Evolutionary conservation across 2,113 vertebrate species (phyloP).

Genomic region (Dissostichus mawsoni): DNA sequence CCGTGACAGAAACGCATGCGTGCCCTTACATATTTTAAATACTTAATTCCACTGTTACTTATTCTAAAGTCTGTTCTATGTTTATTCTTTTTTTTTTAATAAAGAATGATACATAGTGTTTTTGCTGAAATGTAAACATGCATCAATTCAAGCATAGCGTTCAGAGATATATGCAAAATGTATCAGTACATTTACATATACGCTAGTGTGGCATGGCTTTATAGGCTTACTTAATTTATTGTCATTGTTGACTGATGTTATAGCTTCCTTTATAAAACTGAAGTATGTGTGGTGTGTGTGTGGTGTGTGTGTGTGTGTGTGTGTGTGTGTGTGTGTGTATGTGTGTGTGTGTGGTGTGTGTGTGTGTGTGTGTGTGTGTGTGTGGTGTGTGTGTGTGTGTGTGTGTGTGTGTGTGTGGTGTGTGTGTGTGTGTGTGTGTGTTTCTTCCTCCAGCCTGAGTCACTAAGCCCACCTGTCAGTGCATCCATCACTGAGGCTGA

Average conservation of each 20-base stretch:
- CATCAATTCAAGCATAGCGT: neutral
- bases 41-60: slow-evolving; percentile 39
- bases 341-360: neutral
- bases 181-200: neutral
- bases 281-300: neutral
- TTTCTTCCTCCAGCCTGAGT: slow-evolving; percentile 55
- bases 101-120: neutral
- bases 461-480: slow-evolving; percentile 67
- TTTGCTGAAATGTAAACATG: slow-evolving; percentile 5
- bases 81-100: neutral
- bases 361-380: slow-evolving; percentile 8
- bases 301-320: neutral
- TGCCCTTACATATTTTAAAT: slow-evolving; percentile 58
- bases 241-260: slow-evolving; percentile 26
- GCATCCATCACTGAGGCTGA: slow-evolving; percentile 70
- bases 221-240: slow-evolving; percentile 12
- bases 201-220: neutral
- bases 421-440: slow-evolving; percentile 12
- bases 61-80: neutral
- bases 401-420: neutral
- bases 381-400: neutral
- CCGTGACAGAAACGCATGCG: slow-evolving; percentile 39
- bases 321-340: neutral
- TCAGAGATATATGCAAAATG: neutral
- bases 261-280: slow-evolving; percentile 21